Evolutionary conservation across 2,888 invertebrate species (phyloP).

Genomic region (Ariolimax columbianus): DNA sequence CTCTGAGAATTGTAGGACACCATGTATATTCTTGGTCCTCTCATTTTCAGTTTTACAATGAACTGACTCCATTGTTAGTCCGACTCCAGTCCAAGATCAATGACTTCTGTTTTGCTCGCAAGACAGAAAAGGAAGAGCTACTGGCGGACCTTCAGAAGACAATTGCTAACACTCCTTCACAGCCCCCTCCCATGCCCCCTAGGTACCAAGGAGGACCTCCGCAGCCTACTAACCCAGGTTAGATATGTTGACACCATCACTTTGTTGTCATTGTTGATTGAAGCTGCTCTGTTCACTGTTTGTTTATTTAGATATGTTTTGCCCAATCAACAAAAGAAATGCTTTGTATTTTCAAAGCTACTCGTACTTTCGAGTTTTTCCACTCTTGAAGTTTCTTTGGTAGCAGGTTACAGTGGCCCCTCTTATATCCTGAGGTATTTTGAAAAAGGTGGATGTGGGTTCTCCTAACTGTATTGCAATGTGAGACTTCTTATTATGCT

Average conservation of each 20-base stretch:
- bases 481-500: too few relatives aligned
- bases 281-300: neutral
- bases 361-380: too few relatives aligned
- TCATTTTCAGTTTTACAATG: slow-evolving; percentile 81
- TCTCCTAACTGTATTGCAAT: too few relatives aligned
- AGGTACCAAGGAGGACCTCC: slow-evolving; percentile 69
- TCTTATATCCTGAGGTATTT: too few relatives aligned
- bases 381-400: too few relatives aligned
- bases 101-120: slow-evolving; percentile 98
- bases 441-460: too few relatives aligned
- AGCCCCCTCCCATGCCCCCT: slow-evolving; percentile 73
- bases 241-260: neutral
- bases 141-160: slow-evolving; percentile 94
- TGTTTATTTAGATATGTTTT: too few relatives aligned
- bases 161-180: slow-evolving; percentile 81
- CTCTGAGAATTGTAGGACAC: too few relatives aligned
- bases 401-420: too few relatives aligned
- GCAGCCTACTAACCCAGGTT: slow-evolving; percentile 21
- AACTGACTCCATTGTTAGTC: slow-evolving; percentile 88
- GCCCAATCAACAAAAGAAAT: too few relatives aligned
- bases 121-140: slow-evolving; percentile 98
- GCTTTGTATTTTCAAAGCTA: too few relatives aligned
- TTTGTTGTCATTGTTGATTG: too few relatives aligned
- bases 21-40: neutral
- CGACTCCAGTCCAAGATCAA: slow-evolving; percentile 97